Evolutionary conservation across 2,113 vertebrate species (phyloP).

Genomic region (Diadophis punctatus): DNA sequence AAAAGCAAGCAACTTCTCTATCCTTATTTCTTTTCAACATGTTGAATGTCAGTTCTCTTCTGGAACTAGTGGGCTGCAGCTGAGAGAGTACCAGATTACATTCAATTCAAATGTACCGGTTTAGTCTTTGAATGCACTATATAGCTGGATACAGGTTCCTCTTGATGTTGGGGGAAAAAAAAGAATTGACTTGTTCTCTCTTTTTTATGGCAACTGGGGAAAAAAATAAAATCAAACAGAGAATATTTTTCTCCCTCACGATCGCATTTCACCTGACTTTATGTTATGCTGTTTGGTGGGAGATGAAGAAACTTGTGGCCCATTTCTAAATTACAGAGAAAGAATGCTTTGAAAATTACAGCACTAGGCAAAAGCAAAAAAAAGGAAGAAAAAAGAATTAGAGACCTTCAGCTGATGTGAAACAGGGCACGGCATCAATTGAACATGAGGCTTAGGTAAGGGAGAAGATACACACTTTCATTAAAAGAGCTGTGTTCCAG

Average conservation of each 20-base stretch:
- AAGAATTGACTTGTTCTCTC: constrained; percentile 5
- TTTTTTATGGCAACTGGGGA: not conserved
- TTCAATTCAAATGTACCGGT: not conserved
- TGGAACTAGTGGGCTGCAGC: not conserved
- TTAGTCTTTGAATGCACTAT: not conserved
- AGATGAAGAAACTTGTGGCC: not conserved
- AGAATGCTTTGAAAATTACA: not conserved
- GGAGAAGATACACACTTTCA: not conserved
- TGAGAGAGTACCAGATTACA: not conserved
- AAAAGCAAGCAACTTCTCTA: not conserved
- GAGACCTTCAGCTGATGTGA: not conserved
- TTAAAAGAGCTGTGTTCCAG: not conserved
- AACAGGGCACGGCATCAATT: not conserved
- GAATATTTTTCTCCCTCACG: not conserved
- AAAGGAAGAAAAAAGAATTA: not conserved
- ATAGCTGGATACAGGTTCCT: not conserved
- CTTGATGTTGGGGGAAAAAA: not conserved
- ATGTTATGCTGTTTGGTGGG: not conserved
- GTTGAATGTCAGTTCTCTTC: not conserved
- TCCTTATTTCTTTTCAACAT: constrained; percentile 6
- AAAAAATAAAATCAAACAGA: not conserved
- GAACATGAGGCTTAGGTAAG: not conserved
- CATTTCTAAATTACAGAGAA: not conserved
- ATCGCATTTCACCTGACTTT: not conserved
- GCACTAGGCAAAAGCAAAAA: not conserved